phyloP scores from a whole-genome alignment of 2,797 vertebrate species.

The Myoxocephalus aenaeus region DNA sequence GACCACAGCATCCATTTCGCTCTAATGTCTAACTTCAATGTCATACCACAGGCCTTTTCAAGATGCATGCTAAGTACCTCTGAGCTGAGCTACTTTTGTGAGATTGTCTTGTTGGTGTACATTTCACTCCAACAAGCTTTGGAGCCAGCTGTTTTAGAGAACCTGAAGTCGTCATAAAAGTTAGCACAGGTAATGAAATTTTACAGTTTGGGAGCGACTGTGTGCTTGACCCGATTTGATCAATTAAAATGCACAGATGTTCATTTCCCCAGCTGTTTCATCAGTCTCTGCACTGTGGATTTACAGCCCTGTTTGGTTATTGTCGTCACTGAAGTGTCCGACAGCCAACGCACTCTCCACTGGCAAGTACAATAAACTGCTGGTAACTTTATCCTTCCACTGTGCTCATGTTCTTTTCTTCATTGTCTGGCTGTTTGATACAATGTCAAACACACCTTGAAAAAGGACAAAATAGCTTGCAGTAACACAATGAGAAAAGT shows the following conservation, averaged over 20 bases:
- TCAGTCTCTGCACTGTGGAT: neutral
- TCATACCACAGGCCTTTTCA: constrained; percentile 21
- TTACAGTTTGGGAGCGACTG: constrained; percentile 26
- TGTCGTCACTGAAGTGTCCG: neutral
- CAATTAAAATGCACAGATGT: constrained; percentile 55
- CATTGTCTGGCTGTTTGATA: neutral
- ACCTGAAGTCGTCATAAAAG: constrained; percentile 18
- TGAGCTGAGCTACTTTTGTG: constrained; percentile 8
- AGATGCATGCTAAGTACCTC: constrained; percentile 1
- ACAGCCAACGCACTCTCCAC: neutral
- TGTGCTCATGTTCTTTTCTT: neutral
- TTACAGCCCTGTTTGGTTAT: neutral
- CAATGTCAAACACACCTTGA: neutral
- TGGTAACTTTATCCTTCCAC: constrained; percentile 11
- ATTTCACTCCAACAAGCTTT: constrained; percentile 11
- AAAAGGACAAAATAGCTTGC: neutral
- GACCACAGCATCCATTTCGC: constrained; percentile 17
- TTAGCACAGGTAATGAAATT: constrained; percentile 22
- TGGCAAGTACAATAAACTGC: constrained; percentile 2
- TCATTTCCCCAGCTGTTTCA: constrained; percentile 23
- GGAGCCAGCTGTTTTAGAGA: constrained; percentile 24
- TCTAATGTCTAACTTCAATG: constrained; percentile 31
- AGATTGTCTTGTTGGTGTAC: neutral
- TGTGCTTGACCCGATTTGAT: constrained; percentile 21
- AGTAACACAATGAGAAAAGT: constrained; percentile 1